Evolutionary conservation across 1,140 invertebrate genomes (phyloP).

Genomic region (Cylas formicarius): DNA sequence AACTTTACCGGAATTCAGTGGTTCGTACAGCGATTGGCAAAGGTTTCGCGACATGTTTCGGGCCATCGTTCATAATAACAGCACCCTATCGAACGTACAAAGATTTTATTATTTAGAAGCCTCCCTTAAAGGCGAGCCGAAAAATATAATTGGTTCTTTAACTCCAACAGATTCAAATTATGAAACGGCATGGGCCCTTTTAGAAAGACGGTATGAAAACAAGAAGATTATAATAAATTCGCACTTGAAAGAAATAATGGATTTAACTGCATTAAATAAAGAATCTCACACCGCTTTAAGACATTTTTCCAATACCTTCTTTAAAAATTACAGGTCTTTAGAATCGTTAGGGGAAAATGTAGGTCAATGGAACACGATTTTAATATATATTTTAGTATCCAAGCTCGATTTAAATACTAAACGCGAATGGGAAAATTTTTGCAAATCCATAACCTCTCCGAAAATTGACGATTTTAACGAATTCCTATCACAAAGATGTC

Average conservation of each 20-base stretch:
- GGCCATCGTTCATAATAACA: constrained; percentile 30
- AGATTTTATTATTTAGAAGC: constrained; percentile 31
- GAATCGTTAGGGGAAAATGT: constrained; percentile 4
- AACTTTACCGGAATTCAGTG: constrained; percentile 34
- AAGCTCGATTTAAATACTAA: constrained; percentile 1
- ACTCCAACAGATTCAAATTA: constrained; percentile 7
- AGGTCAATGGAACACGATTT: constrained; percentile 13
- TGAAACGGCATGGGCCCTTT: constrained; percentile 7
- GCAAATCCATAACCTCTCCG: background rate
- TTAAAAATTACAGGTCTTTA: constrained; percentile 6
- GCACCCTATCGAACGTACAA: constrained; percentile 22
- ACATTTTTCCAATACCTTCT: constrained; percentile 9
- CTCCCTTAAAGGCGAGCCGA: constrained; percentile 25
- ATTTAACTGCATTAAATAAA: background rate
- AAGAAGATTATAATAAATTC: constrained; percentile 13
- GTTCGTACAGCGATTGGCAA: constrained; percentile 31
- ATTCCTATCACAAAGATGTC: constrained; percentile 11
- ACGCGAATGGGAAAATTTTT: constrained; percentile 12
- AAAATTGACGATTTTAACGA: constrained; percentile 9
- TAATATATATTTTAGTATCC: constrained; percentile 5
- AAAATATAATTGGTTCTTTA: constrained; percentile 18
- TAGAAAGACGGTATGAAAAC: constrained; percentile 14
- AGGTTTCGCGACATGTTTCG: constrained; percentile 33
- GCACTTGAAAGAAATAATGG: constrained; percentile 9
- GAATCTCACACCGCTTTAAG: constrained; percentile 12